Base-by-base conservation (phyloP, 2,888 invertebrate species). In the Rotaria socialis region DNA sequence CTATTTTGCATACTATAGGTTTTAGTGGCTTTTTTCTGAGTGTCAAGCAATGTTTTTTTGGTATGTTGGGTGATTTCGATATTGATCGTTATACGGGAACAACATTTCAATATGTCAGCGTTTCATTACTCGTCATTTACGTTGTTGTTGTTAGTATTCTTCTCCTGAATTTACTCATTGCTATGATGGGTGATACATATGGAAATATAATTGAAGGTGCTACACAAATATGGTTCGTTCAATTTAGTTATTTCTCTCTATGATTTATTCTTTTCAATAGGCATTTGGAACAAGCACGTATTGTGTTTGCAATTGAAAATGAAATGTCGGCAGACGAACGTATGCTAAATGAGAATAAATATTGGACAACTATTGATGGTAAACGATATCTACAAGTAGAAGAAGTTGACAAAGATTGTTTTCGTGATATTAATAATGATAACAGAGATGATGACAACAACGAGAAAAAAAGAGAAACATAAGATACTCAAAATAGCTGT, bases 151-250 rank as follows among this genome's bases (percentile, higher is more conserved):
- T 97, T 41, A 96, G 96, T 0, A 95, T 98, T 87, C 92, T 98
- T 55, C 92, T 98, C 87, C 96, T 98, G 85, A 98, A 98, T 93
- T 96, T 98, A 96, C 93, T 98, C 91, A 97, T 98, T 90, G 97
- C 97, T 88, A 98, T 98, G 97, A 98, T 98, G 97, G 98, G 97
- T 0, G 97, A 97, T 91, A 98, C 98, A 6, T 98, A 98, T 91
- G 96, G 96, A 91, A 96, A 97, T 92, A 97, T 98, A 75, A 90
- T 89, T 0, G 96, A 97, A 92, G 96, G 97, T 80, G 80, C 80
- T 11, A 80, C 80, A 80, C 80, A 80, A 47, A 80, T 80, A 14
- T 80, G 80, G 80, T 80, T 47, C 10, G 80, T 80, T 27, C 35
- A 35, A 27, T 58, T n/a, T 58, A 58, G 0, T n/a, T 58, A 6